These are phyloP conservation scores for Eilema griseolum DNA, from an alignment of 2,888 invertebrate genomes.

Conservation along the genomic window DNA sequence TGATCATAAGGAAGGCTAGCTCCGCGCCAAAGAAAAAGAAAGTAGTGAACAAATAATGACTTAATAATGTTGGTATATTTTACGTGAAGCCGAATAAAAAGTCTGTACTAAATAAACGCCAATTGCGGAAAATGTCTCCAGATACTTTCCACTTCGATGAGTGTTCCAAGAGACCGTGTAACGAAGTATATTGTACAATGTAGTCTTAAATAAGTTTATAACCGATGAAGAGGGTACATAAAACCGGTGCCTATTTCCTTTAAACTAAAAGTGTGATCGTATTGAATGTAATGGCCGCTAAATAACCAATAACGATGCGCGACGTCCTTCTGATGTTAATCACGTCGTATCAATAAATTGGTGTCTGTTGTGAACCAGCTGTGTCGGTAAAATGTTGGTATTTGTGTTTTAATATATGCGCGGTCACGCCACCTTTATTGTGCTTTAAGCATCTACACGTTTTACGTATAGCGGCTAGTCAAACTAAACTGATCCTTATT, in stretches of 20 bases:
- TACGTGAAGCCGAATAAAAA: not conserved
- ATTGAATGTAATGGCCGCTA: slow-evolving; percentile 51
- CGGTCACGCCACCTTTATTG: slow-evolving; percentile 70
- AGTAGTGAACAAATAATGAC: not conserved
- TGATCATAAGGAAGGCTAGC: not conserved
- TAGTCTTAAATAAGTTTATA: slow-evolving; percentile 16
- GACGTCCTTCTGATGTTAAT: slow-evolving; percentile 55
- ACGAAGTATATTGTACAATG: slow-evolving; percentile 10
- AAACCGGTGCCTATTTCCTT: slow-evolving; percentile 12
- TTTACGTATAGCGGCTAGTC: slow-evolving; percentile 24
- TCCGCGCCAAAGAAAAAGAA: not conserved
- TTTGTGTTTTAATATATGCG: slow-evolving; percentile 66
- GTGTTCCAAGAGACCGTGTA: not conserved
- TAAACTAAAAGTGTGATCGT: slow-evolving; percentile 33
- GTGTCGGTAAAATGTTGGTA: slow-evolving; percentile 61
- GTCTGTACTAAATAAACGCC: slow-evolving; percentile 10
- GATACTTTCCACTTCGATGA: slow-evolving; percentile 13
- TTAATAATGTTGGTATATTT: not conserved
- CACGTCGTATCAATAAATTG: slow-evolving; percentile 69
- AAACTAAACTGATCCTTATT: slow-evolving; percentile 44
- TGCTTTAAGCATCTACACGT: slow-evolving; percentile 61
- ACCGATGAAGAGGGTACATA: slow-evolving; percentile 10
- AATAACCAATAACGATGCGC: slow-evolving; percentile 52
- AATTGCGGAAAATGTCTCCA: slow-evolving; percentile 14
- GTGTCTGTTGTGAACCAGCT: slow-evolving; percentile 59